phyloP scores from a whole-genome alignment of 2,888 invertebrate genomes.

The Syritta pipiens region DNA sequence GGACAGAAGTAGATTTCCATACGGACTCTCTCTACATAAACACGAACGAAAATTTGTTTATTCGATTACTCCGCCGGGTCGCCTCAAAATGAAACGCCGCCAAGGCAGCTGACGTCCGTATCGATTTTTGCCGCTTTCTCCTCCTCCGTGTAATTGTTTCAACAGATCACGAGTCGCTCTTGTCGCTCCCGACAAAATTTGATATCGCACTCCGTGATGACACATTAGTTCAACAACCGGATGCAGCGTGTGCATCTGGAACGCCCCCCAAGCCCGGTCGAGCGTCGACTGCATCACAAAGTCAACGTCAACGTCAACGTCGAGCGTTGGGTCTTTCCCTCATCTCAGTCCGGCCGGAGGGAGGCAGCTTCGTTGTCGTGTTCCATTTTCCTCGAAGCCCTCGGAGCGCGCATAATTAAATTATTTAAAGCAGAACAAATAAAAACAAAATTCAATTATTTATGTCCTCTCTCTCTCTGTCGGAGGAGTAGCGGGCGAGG shows the following conservation, averaged over 20 bases:
- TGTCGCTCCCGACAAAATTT: constrained; percentile 61
- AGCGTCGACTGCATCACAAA: background rate
- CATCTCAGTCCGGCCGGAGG: background rate
- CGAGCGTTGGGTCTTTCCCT: too few relatives aligned
- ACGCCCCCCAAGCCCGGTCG: background rate
- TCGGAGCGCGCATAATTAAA: constrained; percentile 60
- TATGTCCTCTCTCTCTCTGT: constrained; percentile 43
- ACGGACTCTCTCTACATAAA: too few relatives aligned
- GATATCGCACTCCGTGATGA: constrained; percentile 51
- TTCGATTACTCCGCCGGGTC: too few relatives aligned
- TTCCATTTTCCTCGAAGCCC: constrained; percentile 38
- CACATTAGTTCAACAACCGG: constrained; percentile 66
- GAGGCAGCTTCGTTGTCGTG: background rate
- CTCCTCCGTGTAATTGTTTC: too few relatives aligned
- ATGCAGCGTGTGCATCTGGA: constrained; percentile 49
- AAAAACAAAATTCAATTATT: constrained; percentile 68
- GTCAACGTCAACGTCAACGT: too few relatives aligned
- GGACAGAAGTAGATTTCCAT: too few relatives aligned
- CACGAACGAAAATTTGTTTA: too few relatives aligned
- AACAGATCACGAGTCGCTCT: too few relatives aligned
- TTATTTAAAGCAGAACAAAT: constrained; percentile 66
- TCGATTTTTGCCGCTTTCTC: too few relatives aligned
- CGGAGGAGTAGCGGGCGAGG: too few relatives aligned
- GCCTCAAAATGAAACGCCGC: too few relatives aligned
- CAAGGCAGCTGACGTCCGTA: too few relatives aligned